Base-by-base conservation (phyloP, 2,113 vertebrate genomes). In the Proterorhinus semilunaris region DNA sequence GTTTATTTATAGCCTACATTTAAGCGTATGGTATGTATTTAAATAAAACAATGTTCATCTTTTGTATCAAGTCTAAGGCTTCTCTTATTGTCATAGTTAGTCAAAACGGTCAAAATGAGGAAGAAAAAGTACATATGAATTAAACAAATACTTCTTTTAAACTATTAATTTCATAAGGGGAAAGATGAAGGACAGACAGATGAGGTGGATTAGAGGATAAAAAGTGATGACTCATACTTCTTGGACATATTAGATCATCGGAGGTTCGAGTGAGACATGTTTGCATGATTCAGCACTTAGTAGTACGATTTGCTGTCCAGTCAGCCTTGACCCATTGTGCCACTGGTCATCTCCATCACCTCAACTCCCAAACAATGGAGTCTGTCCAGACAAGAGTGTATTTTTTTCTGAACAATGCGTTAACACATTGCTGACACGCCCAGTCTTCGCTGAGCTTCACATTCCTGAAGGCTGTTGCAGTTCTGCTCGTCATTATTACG, bases 211-310 rank as follows among this genome's bases (percentile, higher is more conserved):
- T 57, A 43, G 6, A 10, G 6, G 11, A 58, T 42, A 15, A 42
- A 57, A 42, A 42, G 12, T 58, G 7, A 61, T 61, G 58, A 61
- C 42, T 61, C 43, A 61, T 61, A 44, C 13, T 61, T 61, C 7
- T 15, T 61, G 8, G 49, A 71, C 10, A 66, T 17, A 59, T 80
- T 46, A 7, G 0, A 61, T 74, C 66, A 57, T 50, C 17, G 69
- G 46, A 43, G 42, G 6, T 6, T 68, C 13, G 47, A 52, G 17
- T 42, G 43, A 69, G 66, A 80, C 66, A 62, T 58, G 52, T 65
- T 62, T 43, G 16, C 8, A 53, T 82, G 83, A 88, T 36, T 85
- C 75, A 87, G 62, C 65, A 46, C 48, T 69, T 67, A 13, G 43
- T 68, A 51, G 12, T 43, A 45, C 4, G 8, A 67, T 53, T 65